Conservation (phyloP, 2,797 vertebrate genomes). For the Eutrigla gurnardus region DNA sequence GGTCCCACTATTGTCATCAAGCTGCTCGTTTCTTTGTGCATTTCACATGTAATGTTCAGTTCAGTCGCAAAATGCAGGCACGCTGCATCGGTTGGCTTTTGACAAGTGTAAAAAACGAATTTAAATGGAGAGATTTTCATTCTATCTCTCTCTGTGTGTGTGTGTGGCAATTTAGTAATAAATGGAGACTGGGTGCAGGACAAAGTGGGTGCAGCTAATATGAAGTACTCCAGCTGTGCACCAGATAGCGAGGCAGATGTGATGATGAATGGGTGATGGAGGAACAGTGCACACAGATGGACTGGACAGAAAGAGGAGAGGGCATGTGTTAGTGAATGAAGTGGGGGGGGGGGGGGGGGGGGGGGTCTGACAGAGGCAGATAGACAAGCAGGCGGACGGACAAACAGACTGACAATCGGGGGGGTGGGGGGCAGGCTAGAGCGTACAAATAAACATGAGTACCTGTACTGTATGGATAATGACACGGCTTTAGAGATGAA, state of each 20-base stretch:
- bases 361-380: constrained; percentile 39
- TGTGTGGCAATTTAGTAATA: constrained; percentile 39
- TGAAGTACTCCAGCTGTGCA: constrained; percentile 52
- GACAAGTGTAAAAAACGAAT: constrained; percentile 32
- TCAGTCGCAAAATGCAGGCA: constrained; percentile 30
- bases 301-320: constrained; percentile 30
- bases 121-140: constrained; percentile 29
- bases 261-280: constrained; percentile 50
- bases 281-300: constrained; percentile 23
- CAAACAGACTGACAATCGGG: constrained; percentile 61
- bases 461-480: constrained; percentile 73
- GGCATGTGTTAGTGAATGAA: constrained; percentile 17
- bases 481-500: constrained; percentile 77
- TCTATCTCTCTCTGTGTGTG: neutral
- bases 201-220: constrained; percentile 44
- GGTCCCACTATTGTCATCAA: constrained; percentile 51
- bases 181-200: constrained; percentile 49
- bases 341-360: constrained; percentile 27
- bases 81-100: neutral
- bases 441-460: constrained; percentile 65
- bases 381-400: constrained; percentile 47
- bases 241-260: constrained; percentile 54
- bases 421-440: constrained; percentile 21
- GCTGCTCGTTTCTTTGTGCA: constrained; percentile 44
- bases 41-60: constrained; percentile 58